phyloP scores from a whole-genome alignment of 2,797 vertebrate genomes.

The Clamator glandarius region DNA sequence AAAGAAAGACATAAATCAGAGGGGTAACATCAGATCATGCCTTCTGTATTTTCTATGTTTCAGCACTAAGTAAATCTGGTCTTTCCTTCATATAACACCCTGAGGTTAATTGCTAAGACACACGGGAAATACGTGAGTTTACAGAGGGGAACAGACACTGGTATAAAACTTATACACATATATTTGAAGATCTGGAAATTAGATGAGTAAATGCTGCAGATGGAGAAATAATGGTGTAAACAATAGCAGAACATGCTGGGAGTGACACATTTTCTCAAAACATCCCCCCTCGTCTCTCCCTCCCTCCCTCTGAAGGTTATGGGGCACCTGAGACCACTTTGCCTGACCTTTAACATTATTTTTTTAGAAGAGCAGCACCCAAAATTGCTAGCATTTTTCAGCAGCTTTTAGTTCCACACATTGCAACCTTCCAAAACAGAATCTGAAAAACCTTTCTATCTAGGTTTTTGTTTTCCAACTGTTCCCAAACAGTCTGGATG shows the following conservation, averaged over 20 bases:
- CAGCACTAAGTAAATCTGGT: neutral
- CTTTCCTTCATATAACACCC: neutral
- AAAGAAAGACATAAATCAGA: constrained; percentile 33
- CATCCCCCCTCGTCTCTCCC: neutral
- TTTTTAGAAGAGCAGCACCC: neutral
- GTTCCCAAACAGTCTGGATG: neutral
- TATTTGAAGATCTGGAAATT: neutral
- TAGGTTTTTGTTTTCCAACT: neutral
- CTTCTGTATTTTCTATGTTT: constrained; percentile 22
- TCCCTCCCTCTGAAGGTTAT: neutral
- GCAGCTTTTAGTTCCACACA: neutral
- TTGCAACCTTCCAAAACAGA: neutral
- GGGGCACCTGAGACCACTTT: neutral
- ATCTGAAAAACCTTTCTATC: neutral
- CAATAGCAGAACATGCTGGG: rapidly evolving
- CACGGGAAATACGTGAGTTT: neutral
- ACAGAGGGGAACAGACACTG: neutral
- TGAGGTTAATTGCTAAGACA: constrained; percentile 42
- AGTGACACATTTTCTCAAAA: neutral
- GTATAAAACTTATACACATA: neutral
- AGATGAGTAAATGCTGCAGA: neutral
- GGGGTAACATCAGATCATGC: constrained; percentile 35
- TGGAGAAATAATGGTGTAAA: neutral
- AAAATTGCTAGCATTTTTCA: neutral
- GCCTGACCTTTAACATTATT: neutral